Conservation (phyloP, 2,113 vertebrate genomes). For the Calyptommatus sinebrachiatus region DNA sequence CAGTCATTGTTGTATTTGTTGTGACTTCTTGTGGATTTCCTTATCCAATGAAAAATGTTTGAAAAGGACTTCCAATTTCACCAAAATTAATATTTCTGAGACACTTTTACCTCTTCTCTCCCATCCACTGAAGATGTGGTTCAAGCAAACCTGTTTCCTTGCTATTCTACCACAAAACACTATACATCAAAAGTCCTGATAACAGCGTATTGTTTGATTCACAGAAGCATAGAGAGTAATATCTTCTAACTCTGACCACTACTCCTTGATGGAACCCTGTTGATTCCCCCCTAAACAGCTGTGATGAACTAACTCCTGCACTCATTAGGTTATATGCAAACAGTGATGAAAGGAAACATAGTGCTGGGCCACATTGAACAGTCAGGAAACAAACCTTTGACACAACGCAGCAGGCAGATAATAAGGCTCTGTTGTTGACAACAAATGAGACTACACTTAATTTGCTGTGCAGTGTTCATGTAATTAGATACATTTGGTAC, state of each 20-base stretch:
- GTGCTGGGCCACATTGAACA: constrained; percentile 72
- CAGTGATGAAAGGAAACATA: constrained; percentile 73
- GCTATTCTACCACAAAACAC: not conserved
- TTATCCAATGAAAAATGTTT: not conserved
- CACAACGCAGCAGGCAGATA: constrained; percentile 63
- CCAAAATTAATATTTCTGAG: not conserved
- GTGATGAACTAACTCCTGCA: constrained; percentile 69
- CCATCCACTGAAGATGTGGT: not conserved
- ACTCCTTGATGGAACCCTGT: not conserved
- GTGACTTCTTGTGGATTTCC: not conserved
- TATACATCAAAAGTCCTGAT: not conserved
- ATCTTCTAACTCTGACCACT: not conserved
- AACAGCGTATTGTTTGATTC: not conserved
- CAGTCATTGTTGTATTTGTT: not conserved
- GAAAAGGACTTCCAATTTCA: not conserved
- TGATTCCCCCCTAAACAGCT: constrained; percentile 49
- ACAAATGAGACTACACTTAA: constrained; percentile 79
- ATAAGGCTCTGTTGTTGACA: constrained; percentile 71
- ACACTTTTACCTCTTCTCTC: not conserved
- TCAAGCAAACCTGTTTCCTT: not conserved
- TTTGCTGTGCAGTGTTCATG: constrained; percentile 69
- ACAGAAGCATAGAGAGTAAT: not conserved
- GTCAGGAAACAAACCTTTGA: constrained; percentile 72
- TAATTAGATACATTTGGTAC: constrained; percentile 81
- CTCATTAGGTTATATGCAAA: constrained; percentile 74